These are phyloP conservation scores for Austrofundulus limnaeus DNA, from an alignment of 2,113 vertebrate genomes.

Conservation along the genomic window DNA sequence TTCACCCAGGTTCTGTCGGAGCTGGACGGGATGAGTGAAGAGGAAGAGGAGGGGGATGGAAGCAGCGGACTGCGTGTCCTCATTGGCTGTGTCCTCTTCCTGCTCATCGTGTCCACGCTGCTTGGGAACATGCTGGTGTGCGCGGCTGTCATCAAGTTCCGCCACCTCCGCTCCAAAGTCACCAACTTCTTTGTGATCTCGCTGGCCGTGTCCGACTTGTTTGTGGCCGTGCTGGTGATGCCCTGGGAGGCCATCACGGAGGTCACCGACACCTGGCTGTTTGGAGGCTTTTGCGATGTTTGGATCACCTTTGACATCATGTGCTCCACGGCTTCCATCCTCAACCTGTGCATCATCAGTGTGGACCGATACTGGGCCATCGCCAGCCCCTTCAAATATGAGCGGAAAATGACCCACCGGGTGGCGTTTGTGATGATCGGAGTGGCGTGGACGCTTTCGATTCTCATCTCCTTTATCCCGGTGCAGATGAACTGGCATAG, in stretches of 20 bases:
- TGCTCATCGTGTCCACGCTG: conserved; percentile 82
- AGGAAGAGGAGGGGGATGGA: conserved; percentile 18
- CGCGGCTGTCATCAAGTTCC: conserved; percentile 75
- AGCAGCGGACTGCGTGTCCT: conserved; percentile 64
- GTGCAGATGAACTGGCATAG: conserved; percentile 85
- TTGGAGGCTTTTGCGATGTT: conserved; percentile 80
- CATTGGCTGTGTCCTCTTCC: conserved; percentile 77
- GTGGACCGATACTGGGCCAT: conserved; percentile 87
- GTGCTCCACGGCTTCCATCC: conserved; percentile 79
- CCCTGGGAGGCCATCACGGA: conserved; percentile 83
- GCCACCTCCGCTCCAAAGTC: conserved; percentile 80
- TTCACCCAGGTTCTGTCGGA: conserved; percentile 58
- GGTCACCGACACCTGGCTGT: conserved; percentile 79
- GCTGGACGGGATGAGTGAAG: conserved; percentile 32
- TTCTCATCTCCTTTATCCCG: conserved; percentile 84
- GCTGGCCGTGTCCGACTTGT: conserved; percentile 81
- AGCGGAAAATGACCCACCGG: conserved; percentile 79
- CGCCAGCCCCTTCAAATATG: conserved; percentile 81
- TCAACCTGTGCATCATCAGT: conserved; percentile 84
- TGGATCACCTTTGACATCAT: conserved; percentile 87
- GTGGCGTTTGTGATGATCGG: conserved; percentile 83
- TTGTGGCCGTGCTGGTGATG: conserved; percentile 84
- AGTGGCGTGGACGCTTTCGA: conserved; percentile 74
- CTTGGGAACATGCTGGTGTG: conserved; percentile 82
- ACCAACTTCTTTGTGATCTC: conserved; percentile 87